A percentile compares a stretch with the other conserved stretches of the same genome.
These are phyloP conservation scores for Ashinkailepas kermadecensis DNA, from an alignment of 2,888 invertebrate species.

Conservation along the genomic window DNA sequence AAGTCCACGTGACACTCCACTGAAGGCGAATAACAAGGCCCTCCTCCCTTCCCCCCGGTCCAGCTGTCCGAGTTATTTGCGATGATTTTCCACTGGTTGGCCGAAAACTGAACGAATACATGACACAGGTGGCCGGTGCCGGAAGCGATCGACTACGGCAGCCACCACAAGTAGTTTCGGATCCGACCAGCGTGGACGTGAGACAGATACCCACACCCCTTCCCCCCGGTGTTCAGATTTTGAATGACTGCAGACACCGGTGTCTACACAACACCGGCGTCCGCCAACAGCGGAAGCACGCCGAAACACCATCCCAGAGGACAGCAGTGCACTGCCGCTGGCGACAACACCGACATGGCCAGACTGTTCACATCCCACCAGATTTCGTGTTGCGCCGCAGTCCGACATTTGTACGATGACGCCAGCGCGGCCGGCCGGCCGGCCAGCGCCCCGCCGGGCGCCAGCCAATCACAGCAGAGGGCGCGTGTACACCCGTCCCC, in stretches of 20 bases:
- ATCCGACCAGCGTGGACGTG: neutral
- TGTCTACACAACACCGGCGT: too few species aligned
- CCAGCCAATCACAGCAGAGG: constrained; percentile 1
- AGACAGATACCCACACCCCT: neutral
- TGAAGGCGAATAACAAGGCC: neutral
- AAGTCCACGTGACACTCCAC: neutral
- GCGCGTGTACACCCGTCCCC: neutral
- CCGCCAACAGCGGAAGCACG: neutral
- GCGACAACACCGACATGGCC: neutral
- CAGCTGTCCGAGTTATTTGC: neutral
- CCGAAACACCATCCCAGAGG: neutral
- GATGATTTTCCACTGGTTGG: neutral
- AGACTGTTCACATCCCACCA: neutral
- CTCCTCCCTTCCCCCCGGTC: neutral
- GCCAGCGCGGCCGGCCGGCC: neutral
- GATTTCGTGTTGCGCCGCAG: neutral
- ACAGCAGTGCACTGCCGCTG: neutral
- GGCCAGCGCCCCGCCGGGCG: neutral
- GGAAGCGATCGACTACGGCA: neutral
- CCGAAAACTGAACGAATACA: neutral
- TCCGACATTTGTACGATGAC: neutral
- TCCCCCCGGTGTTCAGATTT: neutral
- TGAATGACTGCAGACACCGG: neutral
- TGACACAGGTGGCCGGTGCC: neutral
- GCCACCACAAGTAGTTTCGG: too few species aligned